A percentile compares a stretch with the other conserved stretches of the same genome.
These are phyloP conservation scores for Connochaetes taurinus DNA, from an alignment of 2,113 vertebrate species.

Conservation along the genomic window DNA sequence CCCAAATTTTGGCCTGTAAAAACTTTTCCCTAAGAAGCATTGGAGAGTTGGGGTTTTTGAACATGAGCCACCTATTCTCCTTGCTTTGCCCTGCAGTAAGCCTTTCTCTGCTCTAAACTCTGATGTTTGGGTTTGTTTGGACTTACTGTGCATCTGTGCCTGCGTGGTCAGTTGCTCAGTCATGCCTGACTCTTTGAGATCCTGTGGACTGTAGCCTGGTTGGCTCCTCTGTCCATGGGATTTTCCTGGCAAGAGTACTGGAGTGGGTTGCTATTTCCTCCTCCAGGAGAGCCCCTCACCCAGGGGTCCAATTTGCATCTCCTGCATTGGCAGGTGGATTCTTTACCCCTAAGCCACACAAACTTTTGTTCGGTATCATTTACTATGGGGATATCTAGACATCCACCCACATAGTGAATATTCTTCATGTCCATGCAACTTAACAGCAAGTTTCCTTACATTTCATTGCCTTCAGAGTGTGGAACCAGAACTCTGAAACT, in stretches of 20 bases:
- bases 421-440: not conserved
- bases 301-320: not conserved
- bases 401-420: not conserved
- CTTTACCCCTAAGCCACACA: not conserved
- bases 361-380: not conserved
- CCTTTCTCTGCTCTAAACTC: not conserved
- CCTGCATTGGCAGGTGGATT: not conserved
- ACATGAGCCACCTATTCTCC: not conserved
- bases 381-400: not conserved
- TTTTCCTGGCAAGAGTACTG: not conserved
- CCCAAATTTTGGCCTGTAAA: not conserved
- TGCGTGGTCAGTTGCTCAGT: fast-evolving
- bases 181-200: not conserved
- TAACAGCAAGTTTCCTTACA: not conserved
- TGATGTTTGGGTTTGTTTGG: not conserved
- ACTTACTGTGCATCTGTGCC: not conserved
- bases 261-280: not conserved
- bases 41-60: not conserved
- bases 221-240: not conserved
- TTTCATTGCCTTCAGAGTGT: not conserved
- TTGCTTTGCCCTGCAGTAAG: not conserved
- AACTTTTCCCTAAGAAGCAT: not conserved
- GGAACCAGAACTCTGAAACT: not conserved
- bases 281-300: not conserved
- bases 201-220: not conserved